phyloP scores from a whole-genome alignment of 2,888 invertebrate species.

The Polyploca ridens region DNA sequence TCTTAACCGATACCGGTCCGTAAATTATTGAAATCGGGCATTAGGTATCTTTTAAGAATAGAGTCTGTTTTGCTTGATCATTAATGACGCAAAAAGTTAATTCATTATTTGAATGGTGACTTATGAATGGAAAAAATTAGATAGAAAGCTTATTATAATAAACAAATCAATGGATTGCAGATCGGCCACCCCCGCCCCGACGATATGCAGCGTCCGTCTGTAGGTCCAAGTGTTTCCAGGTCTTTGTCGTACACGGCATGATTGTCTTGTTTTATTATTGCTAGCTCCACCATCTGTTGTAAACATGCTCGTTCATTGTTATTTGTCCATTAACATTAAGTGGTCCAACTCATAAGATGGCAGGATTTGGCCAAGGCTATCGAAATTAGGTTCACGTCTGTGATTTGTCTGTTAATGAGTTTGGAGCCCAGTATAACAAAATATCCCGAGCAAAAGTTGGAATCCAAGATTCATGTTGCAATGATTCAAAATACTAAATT shows the following conservation, averaged over 20 bases:
- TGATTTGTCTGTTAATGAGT: no score
- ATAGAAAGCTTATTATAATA: neutral
- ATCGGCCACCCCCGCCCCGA: conserved; percentile 61
- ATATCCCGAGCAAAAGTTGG: no score
- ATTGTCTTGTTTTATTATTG: conserved; percentile 33
- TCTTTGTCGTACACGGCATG: conserved; percentile 48
- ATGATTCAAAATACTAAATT: no score
- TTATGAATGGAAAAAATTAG: neutral
- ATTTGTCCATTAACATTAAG: neutral
- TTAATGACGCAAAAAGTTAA: neutral
- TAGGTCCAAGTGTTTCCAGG: conserved; percentile 58
- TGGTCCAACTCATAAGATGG: no score
- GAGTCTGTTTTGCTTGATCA: neutral
- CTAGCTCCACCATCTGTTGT: conserved; percentile 6
- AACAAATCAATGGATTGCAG: conserved; percentile 53
- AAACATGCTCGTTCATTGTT: conserved; percentile 1
- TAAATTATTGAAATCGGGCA: no score
- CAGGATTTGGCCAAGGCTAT: no score
- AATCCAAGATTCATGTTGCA: no score
- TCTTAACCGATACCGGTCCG: no score
- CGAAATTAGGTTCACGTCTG: no score
- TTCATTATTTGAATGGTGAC: neutral
- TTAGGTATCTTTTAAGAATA: neutral
- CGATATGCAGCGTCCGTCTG: conserved; percentile 58
- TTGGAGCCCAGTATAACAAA: no score